These are phyloP conservation scores for Hirtodrosophila alboralis DNA, from an alignment of 2,888 invertebrate species.

Conservation along the genomic window DNA sequence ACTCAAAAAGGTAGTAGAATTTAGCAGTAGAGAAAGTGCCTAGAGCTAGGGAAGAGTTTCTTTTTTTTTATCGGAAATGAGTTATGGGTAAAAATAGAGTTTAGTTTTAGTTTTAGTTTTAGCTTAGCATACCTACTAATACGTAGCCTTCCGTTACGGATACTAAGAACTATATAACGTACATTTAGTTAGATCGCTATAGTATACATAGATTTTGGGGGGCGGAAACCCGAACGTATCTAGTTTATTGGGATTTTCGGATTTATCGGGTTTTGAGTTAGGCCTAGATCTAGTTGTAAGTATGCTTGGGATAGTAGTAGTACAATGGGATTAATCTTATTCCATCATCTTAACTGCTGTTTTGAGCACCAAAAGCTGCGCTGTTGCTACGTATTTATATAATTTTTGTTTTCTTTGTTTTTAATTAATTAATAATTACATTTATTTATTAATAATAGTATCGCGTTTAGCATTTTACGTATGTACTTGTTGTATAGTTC, in stretches of 20 bases:
- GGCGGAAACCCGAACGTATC: constrained; percentile 10
- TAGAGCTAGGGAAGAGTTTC: constrained; percentile 50
- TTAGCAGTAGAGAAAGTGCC: constrained; percentile 49
- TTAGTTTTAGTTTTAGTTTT: constrained; percentile 36
- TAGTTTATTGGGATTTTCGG: constrained; percentile 7
- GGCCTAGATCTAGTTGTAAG: constrained; percentile 41
- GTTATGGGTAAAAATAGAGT: constrained; percentile 48
- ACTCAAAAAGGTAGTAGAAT: constrained; percentile 62
- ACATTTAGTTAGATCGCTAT: constrained; percentile 63
- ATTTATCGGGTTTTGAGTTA: constrained; percentile 1
- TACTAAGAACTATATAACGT: constrained; percentile 74
- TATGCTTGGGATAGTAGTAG: constrained; percentile 41
- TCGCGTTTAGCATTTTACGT: constrained; percentile 55
- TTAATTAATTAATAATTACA: constrained; percentile 53
- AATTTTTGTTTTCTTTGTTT: constrained; percentile 26
- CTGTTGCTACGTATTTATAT: constrained; percentile 48
- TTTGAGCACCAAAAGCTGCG: constrained; percentile 70
- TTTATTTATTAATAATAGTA: constrained; percentile 61
- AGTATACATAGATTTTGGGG: constrained; percentile 58
- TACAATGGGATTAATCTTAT: constrained; percentile 40
- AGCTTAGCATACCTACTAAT: constrained; percentile 61
- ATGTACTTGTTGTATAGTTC: constrained; percentile 42
- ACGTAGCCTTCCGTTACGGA: constrained; percentile 57
- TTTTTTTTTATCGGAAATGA: constrained; percentile 49
- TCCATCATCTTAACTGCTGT: constrained; percentile 36